These are phyloP conservation scores for Macaria liturata DNA, from an alignment of 2,888 invertebrate genomes.

Conservation along the genomic window DNA sequence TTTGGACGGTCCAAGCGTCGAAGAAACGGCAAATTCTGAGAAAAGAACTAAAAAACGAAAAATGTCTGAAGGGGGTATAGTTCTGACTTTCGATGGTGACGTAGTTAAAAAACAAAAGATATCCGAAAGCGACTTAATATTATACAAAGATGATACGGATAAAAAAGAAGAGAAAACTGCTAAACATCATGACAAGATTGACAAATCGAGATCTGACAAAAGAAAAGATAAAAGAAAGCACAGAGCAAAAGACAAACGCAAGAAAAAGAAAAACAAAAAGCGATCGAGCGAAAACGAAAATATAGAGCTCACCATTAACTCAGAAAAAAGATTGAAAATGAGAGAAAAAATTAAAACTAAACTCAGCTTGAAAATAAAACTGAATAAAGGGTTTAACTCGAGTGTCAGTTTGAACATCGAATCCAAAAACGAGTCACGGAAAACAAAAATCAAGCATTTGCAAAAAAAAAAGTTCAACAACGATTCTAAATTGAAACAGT, in stretches of 20 bases:
- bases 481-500: conserved; percentile 51
- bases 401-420: conserved; percentile 51
- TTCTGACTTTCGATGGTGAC: conserved; percentile 8
- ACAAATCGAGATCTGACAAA: no score
- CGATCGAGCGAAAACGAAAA: conserved; percentile 23
- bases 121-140: conserved; percentile 14
- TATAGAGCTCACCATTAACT: conserved; percentile 30
- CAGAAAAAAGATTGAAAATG: conserved; percentile 8
- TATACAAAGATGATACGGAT: neutral
- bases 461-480: conserved; percentile 7
- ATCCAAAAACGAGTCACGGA: conserved; percentile 30
- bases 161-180: neutral
- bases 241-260: conserved; percentile 13
- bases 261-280: conserved; percentile 9
- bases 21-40: neutral
- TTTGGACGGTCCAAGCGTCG: neutral
- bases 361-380: conserved; percentile 56
- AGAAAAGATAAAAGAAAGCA: neutral
- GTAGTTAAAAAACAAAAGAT: conserved; percentile 21
- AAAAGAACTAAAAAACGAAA: conserved; percentile 19
- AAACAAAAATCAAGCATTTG: conserved; percentile 23
- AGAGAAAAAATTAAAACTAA: conserved; percentile 31
- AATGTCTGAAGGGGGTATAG: conserved; percentile 14
- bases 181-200: neutral
- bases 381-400: conserved; percentile 37